Evolutionary conservation across 2,113 vertebrate species (phyloP).

Genomic region (Sardina pilchardus): DNA sequence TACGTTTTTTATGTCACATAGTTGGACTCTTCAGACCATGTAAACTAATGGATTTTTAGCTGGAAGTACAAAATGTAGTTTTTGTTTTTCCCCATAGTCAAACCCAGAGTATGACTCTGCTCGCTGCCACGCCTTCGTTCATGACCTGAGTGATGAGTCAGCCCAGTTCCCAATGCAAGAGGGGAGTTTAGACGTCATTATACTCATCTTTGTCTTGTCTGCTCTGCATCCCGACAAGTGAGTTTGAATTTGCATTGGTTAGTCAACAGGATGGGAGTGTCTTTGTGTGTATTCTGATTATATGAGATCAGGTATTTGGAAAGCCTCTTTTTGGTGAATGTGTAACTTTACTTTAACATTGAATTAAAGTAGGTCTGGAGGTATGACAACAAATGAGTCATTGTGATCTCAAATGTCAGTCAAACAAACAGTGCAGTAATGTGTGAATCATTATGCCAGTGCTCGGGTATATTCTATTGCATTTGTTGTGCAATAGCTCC

Average conservation of each 20-base stretch:
- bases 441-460: neutral
- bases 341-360: neutral
- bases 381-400: neutral
- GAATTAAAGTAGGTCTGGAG: neutral
- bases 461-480: neutral
- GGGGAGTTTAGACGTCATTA: slow-evolving; percentile 82
- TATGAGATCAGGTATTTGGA: neutral
- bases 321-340: neutral
- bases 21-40: too few species aligned
- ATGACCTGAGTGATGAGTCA: slow-evolving; percentile 82
- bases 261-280: neutral
- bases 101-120: slow-evolving; percentile 82
- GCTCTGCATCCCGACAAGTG: slow-evolving; percentile 91
- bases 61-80: neutral
- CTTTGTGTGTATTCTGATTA: neutral
- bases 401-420: neutral
- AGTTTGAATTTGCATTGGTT: slow-evolving; percentile 40
- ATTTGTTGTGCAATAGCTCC: neutral
- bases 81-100: slow-evolving; percentile 66
- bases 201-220: slow-evolving; percentile 96
- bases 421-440: neutral
- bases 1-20: neutral
- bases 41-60: neutral
- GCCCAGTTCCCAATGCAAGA: slow-evolving; percentile 81
- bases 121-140: slow-evolving; percentile 92